Evolutionary conservation across 2,888 invertebrate species (phyloP), one percentile per base, ranked within the genome.

Genomic region (Dioctria rufipes): DNA sequence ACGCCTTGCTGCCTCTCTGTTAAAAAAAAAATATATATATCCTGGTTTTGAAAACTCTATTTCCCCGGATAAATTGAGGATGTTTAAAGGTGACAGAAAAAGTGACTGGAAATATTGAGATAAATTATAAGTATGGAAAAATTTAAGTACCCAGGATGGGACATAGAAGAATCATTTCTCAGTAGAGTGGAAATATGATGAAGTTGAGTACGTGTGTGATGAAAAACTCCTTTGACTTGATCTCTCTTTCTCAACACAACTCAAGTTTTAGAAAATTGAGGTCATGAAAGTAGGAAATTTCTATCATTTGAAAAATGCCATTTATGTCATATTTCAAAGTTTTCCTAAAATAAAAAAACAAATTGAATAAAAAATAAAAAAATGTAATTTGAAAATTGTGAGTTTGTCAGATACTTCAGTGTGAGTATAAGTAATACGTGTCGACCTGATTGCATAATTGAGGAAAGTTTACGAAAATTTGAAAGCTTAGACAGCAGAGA

Each of bases 11-110:
- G n/a, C 37, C 37, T 60, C 37, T 25, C 25, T 25, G 25, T 25
- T 25, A 25, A 25, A 25, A 25, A 25, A 25, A 25, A 25, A 25
- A 25, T n/a, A 25, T 25, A 58, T 37, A 73, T 60, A 42, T 54
- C 60, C 73, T 58, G 73, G 43, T 58, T 58, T 11, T 6, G 43
- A 60, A 51, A 73, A 73, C 58, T 40, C 51, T 51, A 73, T 73
- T 73, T 58, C n/a, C 51, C 69, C 49, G 51, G 51, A 69, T 69
- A 69, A 69, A 69, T 69, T 73, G 73, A 58, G 58, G 73, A 60
- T 43, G 42, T 13, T 25, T 40, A 73, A 73, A 73, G 60, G 60
- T 73, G 58, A 73, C 60, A 73, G 73, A 43, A 73, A 58, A 60
- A 73, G 60, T 73, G 25, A 39, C 13, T 42, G 51, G 58, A 73